Percentiles rank a stretch among this genome's conserved stretches.
Conservation (phyloP, 64 coral and sea anemone species). For the Acropora yongei region DNA sequence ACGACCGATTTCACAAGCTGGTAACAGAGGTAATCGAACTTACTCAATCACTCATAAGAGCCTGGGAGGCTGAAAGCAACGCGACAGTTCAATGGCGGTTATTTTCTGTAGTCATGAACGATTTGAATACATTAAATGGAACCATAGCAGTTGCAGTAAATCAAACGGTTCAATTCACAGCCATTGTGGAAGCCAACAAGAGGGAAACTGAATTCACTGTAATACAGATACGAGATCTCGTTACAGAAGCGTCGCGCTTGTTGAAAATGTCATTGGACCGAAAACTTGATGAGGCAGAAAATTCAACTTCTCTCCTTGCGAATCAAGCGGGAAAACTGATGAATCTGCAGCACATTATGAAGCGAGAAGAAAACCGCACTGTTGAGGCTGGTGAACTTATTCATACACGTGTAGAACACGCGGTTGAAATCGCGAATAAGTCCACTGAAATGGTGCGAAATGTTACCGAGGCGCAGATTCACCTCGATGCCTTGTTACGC, state of each 20-base stretch:
- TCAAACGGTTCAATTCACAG: conserved; percentile 16
- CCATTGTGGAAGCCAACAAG: conserved; percentile 26
- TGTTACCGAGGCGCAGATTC: not conserved
- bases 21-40: conserved; percentile 33
- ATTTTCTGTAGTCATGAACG: conserved; percentile 4
- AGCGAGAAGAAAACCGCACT: conserved; percentile 62
- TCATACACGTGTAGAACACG: conserved; percentile 23
- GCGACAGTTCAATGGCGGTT: conserved; percentile 41
- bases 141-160: conserved; percentile 11
- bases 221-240: conserved; percentile 36
- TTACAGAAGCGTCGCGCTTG: not conserved
- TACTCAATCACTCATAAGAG: conserved; percentile 1
- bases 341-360: conserved; percentile 24
- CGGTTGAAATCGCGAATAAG: conserved; percentile 23
- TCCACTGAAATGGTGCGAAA: conserved; percentile 44
- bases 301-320: not conserved
- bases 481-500: conserved; percentile 13
- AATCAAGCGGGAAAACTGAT: conserved; percentile 1
- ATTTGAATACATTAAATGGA: conserved; percentile 34
- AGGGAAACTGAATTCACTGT: conserved; percentile 37
- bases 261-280: not conserved
- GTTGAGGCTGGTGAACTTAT: conserved; percentile 51
- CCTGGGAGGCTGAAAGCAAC: conserved; percentile 18
- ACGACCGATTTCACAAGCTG: conserved; percentile 43
- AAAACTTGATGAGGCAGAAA: conserved; percentile 27